Percentiles rank a stretch among this genome's conserved stretches.
phyloP scores from a whole-genome alignment of 23 tunicate genomes.

The Trididemnum miniatum region DNA sequence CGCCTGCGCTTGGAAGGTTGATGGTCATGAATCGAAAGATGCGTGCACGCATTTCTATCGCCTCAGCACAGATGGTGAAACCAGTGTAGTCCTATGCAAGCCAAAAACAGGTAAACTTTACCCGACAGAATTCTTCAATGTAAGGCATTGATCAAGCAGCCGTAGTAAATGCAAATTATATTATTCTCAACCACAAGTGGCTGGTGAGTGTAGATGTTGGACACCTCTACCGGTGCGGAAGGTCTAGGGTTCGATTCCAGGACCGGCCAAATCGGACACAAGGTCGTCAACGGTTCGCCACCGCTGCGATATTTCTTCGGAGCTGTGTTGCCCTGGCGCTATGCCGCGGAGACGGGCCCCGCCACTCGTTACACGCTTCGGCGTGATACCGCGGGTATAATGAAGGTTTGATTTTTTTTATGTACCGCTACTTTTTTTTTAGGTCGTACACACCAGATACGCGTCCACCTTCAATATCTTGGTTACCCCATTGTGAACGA shows the following conservation, averaged over 20 bases:
- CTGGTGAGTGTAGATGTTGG: too few species aligned
- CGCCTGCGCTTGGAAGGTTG: conserved; percentile 52
- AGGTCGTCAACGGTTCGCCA: neutral
- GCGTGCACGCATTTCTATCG: conserved; percentile 57
- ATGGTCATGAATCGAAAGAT: conserved; percentile 52
- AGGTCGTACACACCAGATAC: conserved; percentile 99
- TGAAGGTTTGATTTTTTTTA: neutral
- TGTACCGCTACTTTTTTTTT: conserved; percentile 2
- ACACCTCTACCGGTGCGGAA: neutral
- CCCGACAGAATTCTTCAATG: too few species aligned
- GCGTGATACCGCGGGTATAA: neutral
- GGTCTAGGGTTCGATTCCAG: neutral
- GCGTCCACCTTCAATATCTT: conserved; percentile 91
- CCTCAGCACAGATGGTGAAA: conserved; percentile 51
- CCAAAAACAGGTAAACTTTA: conserved; percentile 92
- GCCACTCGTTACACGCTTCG: neutral
- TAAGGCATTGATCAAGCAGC: too few species aligned
- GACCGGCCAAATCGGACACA: neutral
- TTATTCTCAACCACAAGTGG: too few species aligned
- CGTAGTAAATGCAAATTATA: too few species aligned
- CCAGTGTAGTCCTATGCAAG: conserved; percentile 71
- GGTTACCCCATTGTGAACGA: conserved; percentile 94
- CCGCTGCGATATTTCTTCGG: neutral
- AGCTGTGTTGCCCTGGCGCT: neutral
- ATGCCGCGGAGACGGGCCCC: neutral